Evolutionary conservation across 2,797 vertebrate genomes (phyloP).

Genomic region (Adelosebastes latens): DNA sequence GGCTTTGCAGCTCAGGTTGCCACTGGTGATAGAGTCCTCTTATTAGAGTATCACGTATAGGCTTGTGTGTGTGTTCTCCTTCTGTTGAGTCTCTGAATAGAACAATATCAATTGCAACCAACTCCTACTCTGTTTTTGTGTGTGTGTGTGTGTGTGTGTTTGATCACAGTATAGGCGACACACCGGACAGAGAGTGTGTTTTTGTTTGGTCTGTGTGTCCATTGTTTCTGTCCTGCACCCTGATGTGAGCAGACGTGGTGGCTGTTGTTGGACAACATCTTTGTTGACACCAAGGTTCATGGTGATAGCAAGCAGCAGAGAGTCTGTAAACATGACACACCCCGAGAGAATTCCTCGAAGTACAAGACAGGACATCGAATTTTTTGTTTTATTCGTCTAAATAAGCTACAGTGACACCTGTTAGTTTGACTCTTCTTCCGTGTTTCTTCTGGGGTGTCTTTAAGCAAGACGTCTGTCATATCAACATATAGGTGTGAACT

Average conservation of each 20-base stretch:
- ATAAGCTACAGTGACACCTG: constrained; percentile 29
- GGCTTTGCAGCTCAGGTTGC: constrained; percentile 31
- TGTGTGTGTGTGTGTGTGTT: constrained; percentile 17
- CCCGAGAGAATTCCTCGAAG: constrained; percentile 6
- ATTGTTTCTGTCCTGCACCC: constrained; percentile 57
- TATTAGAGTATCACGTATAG: constrained; percentile 31
- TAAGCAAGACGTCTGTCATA: background rate
- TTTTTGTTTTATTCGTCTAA: background rate
- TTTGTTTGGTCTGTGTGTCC: constrained; percentile 53
- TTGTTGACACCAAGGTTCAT: constrained; percentile 50
- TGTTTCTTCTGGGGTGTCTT: background rate
- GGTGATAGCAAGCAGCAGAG: constrained; percentile 11
- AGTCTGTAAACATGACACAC: constrained; percentile 45
- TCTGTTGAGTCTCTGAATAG: constrained; percentile 31
- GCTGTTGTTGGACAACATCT: constrained; percentile 33
- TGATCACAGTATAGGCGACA: constrained; percentile 66
- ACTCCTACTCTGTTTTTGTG: background rate
- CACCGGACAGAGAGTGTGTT: constrained; percentile 35
- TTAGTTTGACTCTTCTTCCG: background rate
- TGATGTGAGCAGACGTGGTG: constrained; percentile 4
- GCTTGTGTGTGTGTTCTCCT: background rate
- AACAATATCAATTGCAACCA: constrained; percentile 46
- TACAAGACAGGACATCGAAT: background rate
- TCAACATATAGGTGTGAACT: background rate
- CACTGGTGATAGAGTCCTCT: constrained; percentile 23